Evolutionary conservation across 2,888 invertebrate species (phyloP).

Genomic region (Endotricha flammealis): DNA sequence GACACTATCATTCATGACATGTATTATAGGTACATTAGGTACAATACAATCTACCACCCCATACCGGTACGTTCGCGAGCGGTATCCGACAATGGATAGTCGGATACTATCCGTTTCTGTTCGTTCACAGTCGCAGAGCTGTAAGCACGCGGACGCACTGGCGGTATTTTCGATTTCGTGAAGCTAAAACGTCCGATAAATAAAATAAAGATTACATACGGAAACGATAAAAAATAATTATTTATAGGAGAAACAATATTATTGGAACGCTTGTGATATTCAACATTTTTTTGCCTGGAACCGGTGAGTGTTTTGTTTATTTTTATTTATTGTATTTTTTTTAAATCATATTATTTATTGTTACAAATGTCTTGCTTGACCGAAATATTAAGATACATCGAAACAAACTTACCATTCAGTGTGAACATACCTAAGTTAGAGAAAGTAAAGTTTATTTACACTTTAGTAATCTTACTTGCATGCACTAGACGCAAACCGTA

Average conservation of each 20-base stretch:
- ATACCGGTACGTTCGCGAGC: too few relatives aligned
- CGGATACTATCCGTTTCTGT: constrained; percentile 19
- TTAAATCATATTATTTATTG: not conserved
- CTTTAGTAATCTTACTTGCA: too few relatives aligned
- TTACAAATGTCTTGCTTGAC: too few relatives aligned
- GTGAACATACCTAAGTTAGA: too few relatives aligned
- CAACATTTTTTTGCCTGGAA: not conserved
- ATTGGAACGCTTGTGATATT: not conserved
- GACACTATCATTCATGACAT: constrained; percentile 29
- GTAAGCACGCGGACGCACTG: constrained; percentile 19
- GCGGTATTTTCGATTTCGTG: constrained; percentile 11
- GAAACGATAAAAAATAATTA: too few relatives aligned
- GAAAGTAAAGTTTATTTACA: too few relatives aligned
- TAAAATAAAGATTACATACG: not conserved
- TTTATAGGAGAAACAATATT: too few relatives aligned
- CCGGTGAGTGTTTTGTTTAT: not conserved
- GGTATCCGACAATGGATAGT: too few relatives aligned
- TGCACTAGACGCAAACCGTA: too few relatives aligned
- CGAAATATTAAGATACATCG: too few relatives aligned
- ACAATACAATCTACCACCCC: constrained; percentile 24
- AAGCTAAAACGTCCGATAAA: constrained; percentile 8
- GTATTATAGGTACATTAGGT: constrained; percentile 15
- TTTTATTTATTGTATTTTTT: not conserved
- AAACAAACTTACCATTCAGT: too few relatives aligned
- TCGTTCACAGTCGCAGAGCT: constrained; percentile 14